Base-by-base conservation (phyloP, 2,797 vertebrate species). In the Mormyrus hasselquistii region DNA sequence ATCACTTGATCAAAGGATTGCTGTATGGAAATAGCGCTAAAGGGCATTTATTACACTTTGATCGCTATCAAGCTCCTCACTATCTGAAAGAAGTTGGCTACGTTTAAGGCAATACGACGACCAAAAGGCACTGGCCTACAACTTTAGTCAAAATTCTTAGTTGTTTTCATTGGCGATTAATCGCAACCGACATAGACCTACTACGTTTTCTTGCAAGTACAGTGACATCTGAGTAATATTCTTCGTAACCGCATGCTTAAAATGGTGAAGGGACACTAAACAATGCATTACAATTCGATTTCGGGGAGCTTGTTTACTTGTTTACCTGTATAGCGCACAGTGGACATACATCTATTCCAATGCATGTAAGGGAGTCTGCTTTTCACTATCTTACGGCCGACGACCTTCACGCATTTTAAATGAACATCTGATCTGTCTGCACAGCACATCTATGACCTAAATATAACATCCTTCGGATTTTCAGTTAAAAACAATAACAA, bases 1-100 rank as follows among this genome's bases (percentile, higher is more conserved):
- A 93, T 92, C 92, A 91, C 82, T 83, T 59, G 87, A 92, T 88
- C 50, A 89, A 76, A 89, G 73, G 25, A 88, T 86, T 89, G 89
- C 84, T 79, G 88, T 82, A 85, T 87, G 50, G n/a, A 86, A 34
- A 86, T 86, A 10, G 85, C n/a, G 83, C 8, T 41, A 59, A 47
- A 53, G 49, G 10, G 12, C 49, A 50, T 34, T 53, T 52, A 50
- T 50, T 85, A 84, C 47, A 50, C 44, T 49, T 52, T 41, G 29
- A 87, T 41, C 34, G 19, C 29, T 59, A n/a, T 41, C 29, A 41
- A 87, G 53, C 57, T 41, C 9, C 52, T 44, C 52, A 87, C 12
- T 59, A 38, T 57, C 25, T 38, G 19, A 38, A 57, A 34, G 22
- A 41, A 59, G 52, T 59, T n/a, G 52, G 83, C 2, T 50, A 84